Evolutionary conservation across 2,888 invertebrate genomes (phyloP).

Genomic region (Silvanus unidentatus): DNA sequence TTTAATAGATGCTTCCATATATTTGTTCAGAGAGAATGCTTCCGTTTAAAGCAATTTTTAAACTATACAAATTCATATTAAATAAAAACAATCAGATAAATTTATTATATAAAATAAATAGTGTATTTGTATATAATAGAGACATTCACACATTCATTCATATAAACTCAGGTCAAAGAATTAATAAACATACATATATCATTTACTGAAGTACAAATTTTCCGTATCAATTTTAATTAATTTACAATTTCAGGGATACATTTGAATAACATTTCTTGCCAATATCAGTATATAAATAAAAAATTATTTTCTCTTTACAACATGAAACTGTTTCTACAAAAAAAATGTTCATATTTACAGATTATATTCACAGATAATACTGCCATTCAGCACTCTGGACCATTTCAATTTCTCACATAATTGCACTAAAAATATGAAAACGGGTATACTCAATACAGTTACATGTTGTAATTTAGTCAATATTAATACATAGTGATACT

Average conservation of each 20-base stretch:
- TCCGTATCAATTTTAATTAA: constrained; percentile 25
- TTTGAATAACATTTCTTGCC: constrained; percentile 20
- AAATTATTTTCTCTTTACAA: no score
- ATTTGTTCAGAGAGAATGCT: constrained; percentile 32
- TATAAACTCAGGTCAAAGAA: constrained; percentile 28
- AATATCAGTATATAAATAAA: constrained; percentile 21
- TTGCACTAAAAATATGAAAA: neutral
- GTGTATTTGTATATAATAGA: no score
- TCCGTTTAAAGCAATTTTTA: constrained; percentile 30
- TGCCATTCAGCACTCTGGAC: no score
- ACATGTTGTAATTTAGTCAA: constrained; percentile 3
- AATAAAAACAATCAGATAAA: neutral
- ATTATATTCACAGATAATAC: no score
- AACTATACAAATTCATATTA: constrained; percentile 19
- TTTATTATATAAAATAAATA: neutral
- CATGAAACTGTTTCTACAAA: no score
- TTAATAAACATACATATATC: constrained; percentile 25
- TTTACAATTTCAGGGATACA: constrained; percentile 26
- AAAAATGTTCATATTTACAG: no score
- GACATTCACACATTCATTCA: constrained; percentile 12
- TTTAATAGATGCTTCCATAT: constrained; percentile 38
- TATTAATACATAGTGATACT: constrained; percentile 27
- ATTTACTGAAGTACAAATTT: constrained; percentile 34
- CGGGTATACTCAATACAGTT: neutral
- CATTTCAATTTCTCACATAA: no score